Evolutionary conservation across 1,140 invertebrate species (phyloP).

Genomic region (Hycleus cichorii): DNA sequence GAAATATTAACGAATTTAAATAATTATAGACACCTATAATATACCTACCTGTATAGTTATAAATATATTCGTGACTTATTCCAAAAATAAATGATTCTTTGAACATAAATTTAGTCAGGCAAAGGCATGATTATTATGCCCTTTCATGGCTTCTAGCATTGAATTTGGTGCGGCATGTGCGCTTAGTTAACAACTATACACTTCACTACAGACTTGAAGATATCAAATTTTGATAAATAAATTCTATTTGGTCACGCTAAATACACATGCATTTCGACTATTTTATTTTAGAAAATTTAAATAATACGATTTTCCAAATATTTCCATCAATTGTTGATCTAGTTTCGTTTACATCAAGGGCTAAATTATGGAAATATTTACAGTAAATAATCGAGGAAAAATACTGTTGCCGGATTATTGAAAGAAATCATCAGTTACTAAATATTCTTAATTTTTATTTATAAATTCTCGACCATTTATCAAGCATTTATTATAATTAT

Average conservation of each 20-base stretch:
- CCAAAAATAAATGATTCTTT: conserved; percentile 16
- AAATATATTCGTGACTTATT: conserved; percentile 14
- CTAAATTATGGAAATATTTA: too few relatives aligned
- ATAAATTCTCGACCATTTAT: too few relatives aligned
- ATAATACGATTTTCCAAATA: too few relatives aligned
- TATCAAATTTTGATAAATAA: conserved; percentile 18
- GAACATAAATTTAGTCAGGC: conserved; percentile 18
- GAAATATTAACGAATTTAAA: conserved; percentile 7
- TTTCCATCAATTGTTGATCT: too few relatives aligned
- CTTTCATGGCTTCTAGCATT: conserved; percentile 15
- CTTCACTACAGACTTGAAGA: conserved; percentile 13
- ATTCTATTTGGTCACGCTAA: conserved; percentile 18
- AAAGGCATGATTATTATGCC: conserved; percentile 14
- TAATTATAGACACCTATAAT: conserved; percentile 6
- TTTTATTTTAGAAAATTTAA: too few relatives aligned
- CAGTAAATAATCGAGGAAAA: neutral
- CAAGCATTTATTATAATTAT: too few relatives aligned
- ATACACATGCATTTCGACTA: conserved; percentile 5
- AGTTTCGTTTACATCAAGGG: too few relatives aligned
- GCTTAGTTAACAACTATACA: conserved; percentile 10
- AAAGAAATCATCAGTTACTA: neutral
- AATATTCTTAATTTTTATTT: too few relatives aligned
- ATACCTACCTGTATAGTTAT: too few relatives aligned
- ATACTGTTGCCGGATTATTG: neutral
- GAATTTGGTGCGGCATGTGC: conserved; percentile 3